A percentile compares a stretch with the other conserved stretches of the same genome.
Conservation (phyloP, 2,888 invertebrate genomes). For the Apodemia zela region DNA sequence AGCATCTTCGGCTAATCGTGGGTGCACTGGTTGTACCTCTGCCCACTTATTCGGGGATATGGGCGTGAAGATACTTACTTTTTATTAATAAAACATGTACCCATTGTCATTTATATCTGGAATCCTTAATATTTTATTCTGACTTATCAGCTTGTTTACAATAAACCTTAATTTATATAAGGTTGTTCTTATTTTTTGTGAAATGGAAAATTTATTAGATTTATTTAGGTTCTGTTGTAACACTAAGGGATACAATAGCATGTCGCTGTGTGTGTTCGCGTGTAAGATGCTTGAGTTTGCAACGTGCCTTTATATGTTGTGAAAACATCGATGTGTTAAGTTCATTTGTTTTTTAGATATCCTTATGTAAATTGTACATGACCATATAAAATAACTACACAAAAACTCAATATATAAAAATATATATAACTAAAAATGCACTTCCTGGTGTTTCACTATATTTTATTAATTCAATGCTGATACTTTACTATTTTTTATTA, state of each 20-base stretch:
- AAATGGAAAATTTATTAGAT: conserved; percentile 17
- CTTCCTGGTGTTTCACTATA: no score
- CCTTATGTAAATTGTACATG: background rate
- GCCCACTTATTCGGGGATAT: no score
- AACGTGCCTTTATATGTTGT: conserved; percentile 43
- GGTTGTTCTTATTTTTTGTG: background rate
- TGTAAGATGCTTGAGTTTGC: conserved; percentile 38
- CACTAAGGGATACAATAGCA: conserved; percentile 32
- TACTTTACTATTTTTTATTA: no score
- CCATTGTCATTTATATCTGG: no score
- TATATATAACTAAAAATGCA: no score
- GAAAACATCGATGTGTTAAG: conserved; percentile 38
- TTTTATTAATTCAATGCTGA: no score
- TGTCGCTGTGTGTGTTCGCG: conserved; percentile 43
- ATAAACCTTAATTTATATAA: background rate
- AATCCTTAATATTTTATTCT: no score
- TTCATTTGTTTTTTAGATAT: conserved; percentile 18
- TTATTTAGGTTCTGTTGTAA: background rate
- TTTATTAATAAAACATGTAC: no score
- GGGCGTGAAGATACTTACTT: no score
- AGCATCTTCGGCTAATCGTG: no score
- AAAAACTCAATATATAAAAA: background rate
- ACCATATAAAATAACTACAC: background rate
- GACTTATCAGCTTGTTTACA: background rate
- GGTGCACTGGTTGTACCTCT: no score